Base-by-base conservation (phyloP, 2,888 invertebrate species). In the Lysandra bellargus region DNA sequence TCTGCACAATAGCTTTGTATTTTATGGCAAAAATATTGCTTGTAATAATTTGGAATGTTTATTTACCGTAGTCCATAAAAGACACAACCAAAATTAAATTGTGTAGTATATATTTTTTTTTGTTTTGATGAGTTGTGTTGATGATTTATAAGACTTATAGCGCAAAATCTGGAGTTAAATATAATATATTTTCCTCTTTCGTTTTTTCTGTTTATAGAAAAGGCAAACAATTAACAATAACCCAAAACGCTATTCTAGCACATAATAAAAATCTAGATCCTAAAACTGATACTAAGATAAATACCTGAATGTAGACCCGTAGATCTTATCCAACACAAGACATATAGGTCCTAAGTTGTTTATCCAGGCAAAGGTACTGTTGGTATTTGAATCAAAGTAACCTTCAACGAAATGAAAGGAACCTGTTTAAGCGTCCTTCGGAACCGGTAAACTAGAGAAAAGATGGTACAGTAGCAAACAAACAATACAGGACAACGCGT, bases 381-480 rank as follows among this genome's bases (percentile, higher is more conserved):
- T 69, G 69, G 81, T 82, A 82, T 81, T 82, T 82, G 83, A 81
- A 82, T 83, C 80, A 82, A 81, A 80, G 84, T 73, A 74, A 75
- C 61, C 74, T 75, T 61, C 60, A 60, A 74, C 30, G 33, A 57
- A 57, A 57, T 12, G 74, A 60, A 74, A 14, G 74, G 61, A 89
- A 89, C 88, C 87, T 83, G 89, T 88, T 88, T 83, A 80, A 84
- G 83, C 83, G 83, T 89, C 85, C 85, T 86, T 87, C 84, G 82
- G 64, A 83, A 89, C 89, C 88, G 87, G 89, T 88, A 87, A 84
- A 83, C 85, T 89, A 91, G 89, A 87, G 82, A 84, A 88, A 86
- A 86, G 83, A 83, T 85, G 86, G 80, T 78, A 82, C 79, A 80
- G 79, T 86, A 80, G 80, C 73, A 80, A 83, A 80, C 83, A 79